These are phyloP conservation scores for Scaptomyza caliginosa DNA, from an alignment of 2,888 invertebrate genomes.

Conservation along the genomic window DNA sequence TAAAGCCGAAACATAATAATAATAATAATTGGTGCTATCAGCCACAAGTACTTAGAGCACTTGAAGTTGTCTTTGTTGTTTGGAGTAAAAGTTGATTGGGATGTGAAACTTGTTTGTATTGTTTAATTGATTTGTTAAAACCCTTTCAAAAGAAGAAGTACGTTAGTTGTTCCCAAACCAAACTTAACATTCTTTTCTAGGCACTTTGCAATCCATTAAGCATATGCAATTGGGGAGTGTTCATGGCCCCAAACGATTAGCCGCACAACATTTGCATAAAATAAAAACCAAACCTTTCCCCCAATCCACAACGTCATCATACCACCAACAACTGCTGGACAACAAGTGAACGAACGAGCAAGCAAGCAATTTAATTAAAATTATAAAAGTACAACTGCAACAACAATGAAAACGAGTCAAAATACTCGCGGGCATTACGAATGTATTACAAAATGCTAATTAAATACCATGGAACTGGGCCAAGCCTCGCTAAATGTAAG, in stretches of 20 bases:
- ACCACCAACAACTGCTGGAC: constrained; percentile 23
- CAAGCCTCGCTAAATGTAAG: constrained; percentile 63
- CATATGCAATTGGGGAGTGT: constrained; percentile 32
- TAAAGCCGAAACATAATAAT: too few relatives aligned
- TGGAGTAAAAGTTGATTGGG: too few relatives aligned
- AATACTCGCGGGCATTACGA: constrained; percentile 70
- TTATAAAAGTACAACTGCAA: constrained; percentile 58
- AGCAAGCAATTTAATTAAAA: constrained; percentile 73
- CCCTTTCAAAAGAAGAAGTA: too few relatives aligned
- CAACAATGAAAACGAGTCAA: constrained; percentile 28
- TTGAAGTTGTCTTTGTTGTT: neutral
- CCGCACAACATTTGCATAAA: constrained; percentile 42
- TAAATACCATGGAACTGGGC: constrained; percentile 70
- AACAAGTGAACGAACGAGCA: constrained; percentile 24
- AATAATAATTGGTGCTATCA: constrained; percentile 20
- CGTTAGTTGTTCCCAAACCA: too few relatives aligned
- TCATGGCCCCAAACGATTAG: constrained; percentile 48
- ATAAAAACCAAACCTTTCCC: neutral
- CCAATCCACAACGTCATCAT: constrained; percentile 15
- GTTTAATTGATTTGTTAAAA: too few relatives aligned
- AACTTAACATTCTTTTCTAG: too few relatives aligned
- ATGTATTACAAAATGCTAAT: constrained; percentile 77
- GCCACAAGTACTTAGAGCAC: too few relatives aligned
- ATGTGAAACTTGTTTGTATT: too few relatives aligned
- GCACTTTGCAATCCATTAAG: too few relatives aligned